A percentile compares a stretch with the other conserved stretches of the same genome.
Evolutionary conservation across 1,140 invertebrate genomes (phyloP).

Genomic region (Bombus cullumanus): DNA sequence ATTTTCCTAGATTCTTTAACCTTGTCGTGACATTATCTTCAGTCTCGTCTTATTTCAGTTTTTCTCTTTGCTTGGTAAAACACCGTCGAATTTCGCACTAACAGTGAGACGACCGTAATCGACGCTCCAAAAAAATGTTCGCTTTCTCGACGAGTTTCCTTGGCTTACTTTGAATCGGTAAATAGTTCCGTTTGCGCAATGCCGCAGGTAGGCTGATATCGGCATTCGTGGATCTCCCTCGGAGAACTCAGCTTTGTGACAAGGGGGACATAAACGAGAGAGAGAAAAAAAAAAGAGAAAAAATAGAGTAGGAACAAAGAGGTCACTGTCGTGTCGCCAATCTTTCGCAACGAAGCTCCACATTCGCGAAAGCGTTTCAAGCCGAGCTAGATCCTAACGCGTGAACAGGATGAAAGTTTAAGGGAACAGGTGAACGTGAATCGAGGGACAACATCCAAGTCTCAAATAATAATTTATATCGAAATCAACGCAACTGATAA

Average conservation of each 20-base stretch:
- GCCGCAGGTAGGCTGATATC: background rate
- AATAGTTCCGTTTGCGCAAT: background rate
- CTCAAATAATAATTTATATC: background rate
- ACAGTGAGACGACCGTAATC: background rate
- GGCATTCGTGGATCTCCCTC: background rate
- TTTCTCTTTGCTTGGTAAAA: background rate
- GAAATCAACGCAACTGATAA: background rate
- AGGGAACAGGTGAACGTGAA: background rate
- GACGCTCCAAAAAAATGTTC: background rate
- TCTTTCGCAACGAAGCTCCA: conserved; percentile 46
- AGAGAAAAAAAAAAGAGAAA: background rate
- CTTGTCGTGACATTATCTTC: background rate
- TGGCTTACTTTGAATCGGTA: background rate
- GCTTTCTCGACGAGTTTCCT: background rate
- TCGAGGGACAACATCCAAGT: background rate
- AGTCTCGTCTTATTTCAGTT: background rate
- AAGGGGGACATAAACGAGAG: background rate
- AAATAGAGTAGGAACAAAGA: conserved; percentile 1
- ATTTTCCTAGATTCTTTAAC: background rate
- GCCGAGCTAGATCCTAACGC: conserved; percentile 57
- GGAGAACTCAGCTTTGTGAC: conserved; percentile 5
- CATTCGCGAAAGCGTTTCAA: conserved; percentile 61
- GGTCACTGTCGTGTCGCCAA: conserved; percentile 49
- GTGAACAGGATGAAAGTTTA: conserved; percentile 1
- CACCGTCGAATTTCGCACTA: background rate